phyloP scores from a whole-genome alignment of 2,888 invertebrate genomes.

The Rhingia rostrata region DNA sequence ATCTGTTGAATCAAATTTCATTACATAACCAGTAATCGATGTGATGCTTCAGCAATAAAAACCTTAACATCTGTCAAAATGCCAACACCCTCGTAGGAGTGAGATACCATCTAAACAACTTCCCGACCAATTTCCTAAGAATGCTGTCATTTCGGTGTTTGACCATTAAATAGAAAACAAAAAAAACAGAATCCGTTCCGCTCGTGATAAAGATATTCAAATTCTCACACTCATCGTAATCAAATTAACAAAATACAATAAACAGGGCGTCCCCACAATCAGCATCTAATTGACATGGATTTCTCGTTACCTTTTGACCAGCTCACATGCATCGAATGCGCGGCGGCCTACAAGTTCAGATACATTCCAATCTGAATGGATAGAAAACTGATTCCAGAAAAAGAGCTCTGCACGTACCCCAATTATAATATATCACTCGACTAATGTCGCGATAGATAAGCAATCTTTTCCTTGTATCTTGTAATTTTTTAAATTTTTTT shows the following conservation, averaged over 20 bases:
- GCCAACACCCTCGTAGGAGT: constrained; percentile 50
- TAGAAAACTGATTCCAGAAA: constrained; percentile 27
- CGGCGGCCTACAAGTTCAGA: background rate
- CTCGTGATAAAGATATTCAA: constrained; percentile 63
- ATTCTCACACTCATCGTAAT: constrained; percentile 66
- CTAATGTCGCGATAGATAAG: constrained; percentile 70
- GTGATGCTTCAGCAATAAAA: background rate
- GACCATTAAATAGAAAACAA: constrained; percentile 26
- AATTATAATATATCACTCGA: constrained; percentile 70
- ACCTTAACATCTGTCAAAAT: constrained; percentile 8
- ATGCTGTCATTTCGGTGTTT: background rate
- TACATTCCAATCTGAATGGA: constrained; percentile 25
- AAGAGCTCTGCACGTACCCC: constrained; percentile 40
- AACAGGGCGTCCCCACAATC: constrained; percentile 56
- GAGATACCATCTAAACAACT: constrained; percentile 39
- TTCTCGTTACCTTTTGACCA: constrained; percentile 17
- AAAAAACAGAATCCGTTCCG: constrained; percentile 19
- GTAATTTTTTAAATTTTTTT: constrained; percentile 47
- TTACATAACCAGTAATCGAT: background rate
- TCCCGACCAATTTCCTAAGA: constrained; percentile 22
- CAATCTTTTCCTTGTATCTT: constrained; percentile 66
- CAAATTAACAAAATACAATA: constrained; percentile 66
- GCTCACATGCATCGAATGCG: constrained; percentile 2
- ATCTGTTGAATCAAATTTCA: too few relatives aligned
- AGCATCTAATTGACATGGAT: constrained; percentile 72